phyloP scores from a whole-genome alignment of 2,797 vertebrate species.

The Centroberyx gerrardi region DNA sequence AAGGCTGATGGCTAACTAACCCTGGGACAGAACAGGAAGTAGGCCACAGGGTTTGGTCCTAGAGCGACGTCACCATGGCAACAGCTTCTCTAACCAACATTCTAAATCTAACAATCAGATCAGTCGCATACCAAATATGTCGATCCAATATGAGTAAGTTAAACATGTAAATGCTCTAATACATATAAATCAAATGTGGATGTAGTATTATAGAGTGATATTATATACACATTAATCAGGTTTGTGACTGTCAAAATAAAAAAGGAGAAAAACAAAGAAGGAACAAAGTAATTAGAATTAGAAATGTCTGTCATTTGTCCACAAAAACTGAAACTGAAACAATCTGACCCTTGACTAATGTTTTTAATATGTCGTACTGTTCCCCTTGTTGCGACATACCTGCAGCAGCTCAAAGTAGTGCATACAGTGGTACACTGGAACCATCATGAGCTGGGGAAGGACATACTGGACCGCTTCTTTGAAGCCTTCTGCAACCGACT shows the following conservation, averaged over 20 bases:
- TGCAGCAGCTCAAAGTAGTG: constrained; percentile 99
- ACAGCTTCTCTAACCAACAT: constrained; percentile 1
- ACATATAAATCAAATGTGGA: no score
- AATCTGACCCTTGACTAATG: no score
- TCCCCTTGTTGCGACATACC: constrained; percentile 78
- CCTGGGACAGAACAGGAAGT: constrained; percentile 12
- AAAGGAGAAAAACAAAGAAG: neutral
- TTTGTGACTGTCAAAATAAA: no score
- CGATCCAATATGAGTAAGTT: neutral
- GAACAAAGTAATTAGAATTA: neutral
- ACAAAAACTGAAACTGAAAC: neutral
- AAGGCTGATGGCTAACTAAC: neutral
- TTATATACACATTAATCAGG: no score
- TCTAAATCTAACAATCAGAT: neutral
- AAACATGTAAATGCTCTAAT: neutral
- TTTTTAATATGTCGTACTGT: no score
- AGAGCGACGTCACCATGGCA: constrained; percentile 5
- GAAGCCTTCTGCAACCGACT: constrained; percentile 96
- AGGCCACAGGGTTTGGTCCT: constrained; percentile 4
- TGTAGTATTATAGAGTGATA: no score
- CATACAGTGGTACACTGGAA: constrained; percentile 98
- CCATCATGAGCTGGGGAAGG: constrained; percentile 96
- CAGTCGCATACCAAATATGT: neutral
- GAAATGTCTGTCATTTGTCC: neutral
- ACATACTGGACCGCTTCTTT: constrained; percentile 97